Percentiles rank a stretch among this genome's conserved stretches.
These are phyloP conservation scores for Ammodytes marinus DNA, from an alignment of 2,113 vertebrate genomes.

Conservation along the genomic window DNA sequence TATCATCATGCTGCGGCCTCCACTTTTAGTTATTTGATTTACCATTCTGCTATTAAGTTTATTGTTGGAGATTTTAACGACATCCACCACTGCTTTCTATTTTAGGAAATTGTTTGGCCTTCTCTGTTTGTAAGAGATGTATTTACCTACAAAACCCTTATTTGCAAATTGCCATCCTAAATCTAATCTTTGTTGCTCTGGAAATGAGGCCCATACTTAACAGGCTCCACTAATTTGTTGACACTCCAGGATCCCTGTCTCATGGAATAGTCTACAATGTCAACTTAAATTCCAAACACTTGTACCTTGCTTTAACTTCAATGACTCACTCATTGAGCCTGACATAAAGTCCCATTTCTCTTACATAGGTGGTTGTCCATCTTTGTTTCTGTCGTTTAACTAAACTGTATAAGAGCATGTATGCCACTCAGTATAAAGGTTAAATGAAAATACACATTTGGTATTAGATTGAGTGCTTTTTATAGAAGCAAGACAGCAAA, in stretches of 20 bases:
- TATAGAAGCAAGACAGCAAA: not conserved
- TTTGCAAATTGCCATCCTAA: not conserved
- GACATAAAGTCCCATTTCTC: not conserved
- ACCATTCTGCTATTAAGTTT: not conserved
- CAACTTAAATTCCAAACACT: not conserved
- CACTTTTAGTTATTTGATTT: not conserved
- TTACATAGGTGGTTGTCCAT: not conserved
- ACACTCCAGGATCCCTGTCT: not conserved
- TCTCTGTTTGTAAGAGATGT: not conserved
- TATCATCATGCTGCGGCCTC: not conserved
- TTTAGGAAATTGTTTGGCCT: not conserved
- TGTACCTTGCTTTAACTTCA: not conserved
- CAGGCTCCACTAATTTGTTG: not conserved
- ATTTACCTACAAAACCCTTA: not conserved
- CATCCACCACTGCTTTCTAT: constrained; percentile 5
- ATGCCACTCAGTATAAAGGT: not conserved
- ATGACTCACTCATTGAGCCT: not conserved
- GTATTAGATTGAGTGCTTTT: not conserved
- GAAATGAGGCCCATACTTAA: not conserved
- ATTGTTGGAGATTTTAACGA: not conserved
- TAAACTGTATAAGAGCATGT: not conserved
- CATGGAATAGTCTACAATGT: not conserved
- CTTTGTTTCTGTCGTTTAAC: not conserved
- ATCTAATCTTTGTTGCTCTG: not conserved
- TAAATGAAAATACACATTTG: not conserved